Evolutionary conservation across 2,888 invertebrate species (phyloP), one percentile per base, ranked within the genome.

Genomic region (Leptura quadrifasciata): DNA sequence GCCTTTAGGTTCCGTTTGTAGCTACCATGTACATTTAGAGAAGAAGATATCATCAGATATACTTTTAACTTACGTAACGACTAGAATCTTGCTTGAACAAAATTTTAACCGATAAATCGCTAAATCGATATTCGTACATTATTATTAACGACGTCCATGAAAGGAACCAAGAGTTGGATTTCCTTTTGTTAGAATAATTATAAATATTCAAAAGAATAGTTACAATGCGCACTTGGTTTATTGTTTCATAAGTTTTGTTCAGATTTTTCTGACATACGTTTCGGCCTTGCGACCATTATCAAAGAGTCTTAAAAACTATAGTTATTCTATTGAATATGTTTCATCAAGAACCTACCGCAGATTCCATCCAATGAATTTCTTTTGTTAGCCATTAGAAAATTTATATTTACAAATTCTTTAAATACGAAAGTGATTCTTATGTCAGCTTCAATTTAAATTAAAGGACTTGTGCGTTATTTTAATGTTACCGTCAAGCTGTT

Each of bases 71-170:
- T 98, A 95, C 88, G 95, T 96, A 79, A 98, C 98, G 0, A 97
- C 97, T 17, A 98, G 97, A 74, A 94, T 97, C 1, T 90, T 98
- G 54, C 90, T 98, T 10, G 95, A 97, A 86, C 95, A n/a, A 94
- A 88, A 88, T 92, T 86, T 94, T 98, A 35, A 86, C 86, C 20
- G 85, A 91, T 0, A 96, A 95, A 87, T 92, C 92, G 21, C 91
- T 98, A 90, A 91, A 93, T 60, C 92, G 93, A 76, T 98, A 92
- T 85, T 97, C 97, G 0, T 98, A 98, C 86, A 93, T 98, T 52
- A 94, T 98, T 76, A 90, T 98, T 8, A 98, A 98, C 86, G 98
- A 98, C 90, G 95, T 98, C 0, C 97, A 98, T 84, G 98, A 98
- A 88, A 91, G 98, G 54, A 95, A 96, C 82, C 94, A 96, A 86